Conservation (phyloP, 2,797 vertebrate genomes). For the Trichosurus vulpecula region DNA sequence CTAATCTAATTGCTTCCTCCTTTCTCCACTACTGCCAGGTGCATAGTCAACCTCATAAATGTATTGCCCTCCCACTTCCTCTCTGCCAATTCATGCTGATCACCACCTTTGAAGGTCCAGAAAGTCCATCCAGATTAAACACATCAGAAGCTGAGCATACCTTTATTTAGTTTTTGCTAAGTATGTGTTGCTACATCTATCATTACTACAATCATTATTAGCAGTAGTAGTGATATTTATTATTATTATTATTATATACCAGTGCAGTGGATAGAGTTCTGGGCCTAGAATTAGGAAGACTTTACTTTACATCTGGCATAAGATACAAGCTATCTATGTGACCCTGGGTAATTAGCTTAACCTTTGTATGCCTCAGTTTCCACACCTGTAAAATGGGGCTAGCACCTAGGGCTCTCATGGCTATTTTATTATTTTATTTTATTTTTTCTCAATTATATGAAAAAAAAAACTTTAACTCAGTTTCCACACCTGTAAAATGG, state of each 20-base stretch:
- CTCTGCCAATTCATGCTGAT: not conserved
- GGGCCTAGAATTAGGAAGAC: not conserved
- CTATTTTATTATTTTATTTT: not conserved
- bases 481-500: not conserved
- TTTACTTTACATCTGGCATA: not conserved
- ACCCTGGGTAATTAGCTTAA: not conserved
- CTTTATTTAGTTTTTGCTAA: not conserved
- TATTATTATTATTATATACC: not conserved
- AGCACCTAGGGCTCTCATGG: not conserved
- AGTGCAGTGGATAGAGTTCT: not conserved
- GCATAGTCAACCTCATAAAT: not conserved
- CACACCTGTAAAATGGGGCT: not conserved
- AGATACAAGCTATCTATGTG: not conserved
- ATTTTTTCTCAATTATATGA: too few relatives aligned
- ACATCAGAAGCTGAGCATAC: not conserved
- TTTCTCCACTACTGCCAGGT: not conserved
- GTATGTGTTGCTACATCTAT: not conserved
- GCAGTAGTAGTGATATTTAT: not conserved
- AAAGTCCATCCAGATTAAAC: not conserved
- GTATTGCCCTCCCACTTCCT: not conserved
- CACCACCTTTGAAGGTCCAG: not conserved
- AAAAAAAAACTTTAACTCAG: not conserved
- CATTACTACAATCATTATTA: not conserved
- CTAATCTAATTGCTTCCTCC: not conserved
- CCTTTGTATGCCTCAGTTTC: not conserved